Evolutionary conservation across 2,888 invertebrate genomes (phyloP).

Genomic region (Alloscopus bannaensis): DNA sequence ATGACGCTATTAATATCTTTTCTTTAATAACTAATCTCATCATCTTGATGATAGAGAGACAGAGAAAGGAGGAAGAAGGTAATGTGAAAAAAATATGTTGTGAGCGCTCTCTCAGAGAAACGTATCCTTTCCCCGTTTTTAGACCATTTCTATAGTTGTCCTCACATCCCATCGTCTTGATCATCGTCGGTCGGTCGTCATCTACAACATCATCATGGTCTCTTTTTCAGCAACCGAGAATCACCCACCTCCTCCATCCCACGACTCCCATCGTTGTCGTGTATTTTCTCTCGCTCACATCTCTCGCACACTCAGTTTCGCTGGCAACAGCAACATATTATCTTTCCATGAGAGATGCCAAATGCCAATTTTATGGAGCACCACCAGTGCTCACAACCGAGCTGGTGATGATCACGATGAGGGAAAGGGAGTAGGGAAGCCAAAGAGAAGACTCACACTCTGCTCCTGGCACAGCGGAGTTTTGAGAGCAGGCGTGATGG

Average conservation of each 20-base stretch:
- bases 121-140: neutral
- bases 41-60: too few species aligned
- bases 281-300: constrained; percentile 3
- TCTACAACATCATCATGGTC: constrained; percentile 17
- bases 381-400: constrained; percentile 1
- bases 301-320: too few species aligned
- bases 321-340: constrained; percentile 30
- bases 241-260: constrained; percentile 11
- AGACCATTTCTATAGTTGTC: neutral
- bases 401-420: constrained; percentile 1
- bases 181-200: constrained; percentile 27
- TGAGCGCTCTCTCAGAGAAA: neutral
- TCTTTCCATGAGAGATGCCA: constrained; percentile 33
- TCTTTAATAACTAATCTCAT: too few species aligned
- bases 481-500: constrained; percentile 43
- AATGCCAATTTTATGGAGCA: constrained; percentile 19
- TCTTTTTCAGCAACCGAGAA: constrained; percentile 10
- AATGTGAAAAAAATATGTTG: too few species aligned
- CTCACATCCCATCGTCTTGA: neutral
- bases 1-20: too few species aligned
- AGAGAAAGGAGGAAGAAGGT: too few species aligned
- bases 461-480: constrained; percentile 1
- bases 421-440: neutral
- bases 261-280: constrained; percentile 35
- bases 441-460: neutral